Percentiles rank a stretch among this genome's conserved stretches.
phyloP scores from a whole-genome alignment of 2,113 vertebrate genomes.

The Amblyornis subalaris region DNA sequence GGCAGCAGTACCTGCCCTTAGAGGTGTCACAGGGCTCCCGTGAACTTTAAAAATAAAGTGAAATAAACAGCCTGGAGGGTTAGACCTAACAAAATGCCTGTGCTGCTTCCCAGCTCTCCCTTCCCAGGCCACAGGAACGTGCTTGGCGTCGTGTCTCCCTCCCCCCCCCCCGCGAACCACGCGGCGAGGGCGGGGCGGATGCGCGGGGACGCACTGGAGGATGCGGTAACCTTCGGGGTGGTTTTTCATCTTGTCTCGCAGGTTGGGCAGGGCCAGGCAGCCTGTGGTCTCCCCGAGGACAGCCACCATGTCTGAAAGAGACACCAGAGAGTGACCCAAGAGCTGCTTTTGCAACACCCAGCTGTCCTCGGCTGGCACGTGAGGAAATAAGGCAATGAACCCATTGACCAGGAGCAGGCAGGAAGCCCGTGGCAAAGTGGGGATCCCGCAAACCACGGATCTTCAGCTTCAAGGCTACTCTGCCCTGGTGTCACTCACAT shows the following conservation, averaged over 20 bases:
- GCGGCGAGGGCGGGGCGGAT: background rate
- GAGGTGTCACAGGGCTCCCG: background rate
- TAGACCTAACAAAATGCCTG: background rate
- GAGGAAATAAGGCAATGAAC: background rate
- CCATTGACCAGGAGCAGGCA: background rate
- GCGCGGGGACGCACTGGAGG: slow-evolving; percentile 76
- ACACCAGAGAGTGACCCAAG: background rate
- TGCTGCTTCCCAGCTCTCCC: background rate
- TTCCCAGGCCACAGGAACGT: background rate
- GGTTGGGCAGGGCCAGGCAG: slow-evolving; percentile 71
- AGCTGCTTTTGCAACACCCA: accelerated
- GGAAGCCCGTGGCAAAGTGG: background rate
- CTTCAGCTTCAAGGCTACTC: background rate
- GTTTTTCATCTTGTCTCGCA: slow-evolving; percentile 85
- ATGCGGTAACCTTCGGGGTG: slow-evolving; percentile 86
- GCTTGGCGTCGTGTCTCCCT: background rate
- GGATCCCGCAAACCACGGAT: background rate
- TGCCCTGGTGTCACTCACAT: background rate
- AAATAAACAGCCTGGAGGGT: background rate
- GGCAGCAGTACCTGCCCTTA: background rate
- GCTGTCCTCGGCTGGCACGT: background rate
- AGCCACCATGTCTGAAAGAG: slow-evolving; percentile 91
- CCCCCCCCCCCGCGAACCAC: background rate
- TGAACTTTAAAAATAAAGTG: background rate
- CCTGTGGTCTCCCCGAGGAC: slow-evolving; percentile 95